phyloP scores from a whole-genome alignment of 2,113 vertebrate species.

The Carollia perspicillata region DNA sequence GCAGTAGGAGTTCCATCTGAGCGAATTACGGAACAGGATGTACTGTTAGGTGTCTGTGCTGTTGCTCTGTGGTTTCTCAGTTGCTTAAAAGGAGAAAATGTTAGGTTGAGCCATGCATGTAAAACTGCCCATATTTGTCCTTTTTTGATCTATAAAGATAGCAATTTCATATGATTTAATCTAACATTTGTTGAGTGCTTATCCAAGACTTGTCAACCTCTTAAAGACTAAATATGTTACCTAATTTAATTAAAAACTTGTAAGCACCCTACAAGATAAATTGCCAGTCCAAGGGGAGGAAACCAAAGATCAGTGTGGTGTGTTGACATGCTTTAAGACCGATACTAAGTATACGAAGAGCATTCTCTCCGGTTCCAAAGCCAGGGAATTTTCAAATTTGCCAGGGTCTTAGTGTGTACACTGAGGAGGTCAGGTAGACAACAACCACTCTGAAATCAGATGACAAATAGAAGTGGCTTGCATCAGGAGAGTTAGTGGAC shows the following conservation, averaged over 20 bases:
- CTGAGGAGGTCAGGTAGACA: not conserved
- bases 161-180: not conserved
- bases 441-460: not conserved
- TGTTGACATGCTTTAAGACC: not conserved
- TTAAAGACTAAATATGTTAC: not conserved
- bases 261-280: not conserved
- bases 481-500: not conserved
- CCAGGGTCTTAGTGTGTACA: not conserved
- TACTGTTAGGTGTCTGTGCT: no score
- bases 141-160: not conserved
- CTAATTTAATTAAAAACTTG: not conserved
- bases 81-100: not conserved
- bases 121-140: not conserved
- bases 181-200: not conserved
- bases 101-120: not conserved
- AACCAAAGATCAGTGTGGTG: not conserved
- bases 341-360: not conserved
- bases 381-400: not conserved
- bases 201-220: not conserved
- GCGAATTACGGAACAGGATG: not conserved
- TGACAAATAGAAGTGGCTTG: not conserved
- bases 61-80: not conserved
- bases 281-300: not conserved
- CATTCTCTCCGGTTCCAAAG: not conserved
- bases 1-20: not conserved